A percentile compares a stretch with the other conserved stretches of the same genome.
Conservation (phyloP, 2,888 invertebrate species). For the Tanypteryx hageni region DNA sequence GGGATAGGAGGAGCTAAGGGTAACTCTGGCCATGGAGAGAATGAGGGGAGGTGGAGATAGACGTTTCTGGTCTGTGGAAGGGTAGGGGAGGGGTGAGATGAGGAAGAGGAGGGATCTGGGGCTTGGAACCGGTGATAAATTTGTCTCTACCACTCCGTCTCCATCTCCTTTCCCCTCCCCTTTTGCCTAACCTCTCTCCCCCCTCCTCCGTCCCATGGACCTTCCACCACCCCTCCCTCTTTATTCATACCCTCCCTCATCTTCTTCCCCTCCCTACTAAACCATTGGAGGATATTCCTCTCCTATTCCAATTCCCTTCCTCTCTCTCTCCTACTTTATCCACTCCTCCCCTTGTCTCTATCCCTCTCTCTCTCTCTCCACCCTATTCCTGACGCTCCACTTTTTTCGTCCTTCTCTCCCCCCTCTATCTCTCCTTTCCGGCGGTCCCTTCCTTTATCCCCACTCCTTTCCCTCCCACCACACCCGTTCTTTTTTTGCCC, state of each 20-base stretch:
- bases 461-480: not conserved
- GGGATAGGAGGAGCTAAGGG: not conserved
- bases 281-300: not conserved
- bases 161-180: conserved; percentile 10
- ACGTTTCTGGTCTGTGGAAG: conserved; percentile 13
- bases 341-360: not conserved
- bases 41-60: not conserved
- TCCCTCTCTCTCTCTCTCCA: not conserved
- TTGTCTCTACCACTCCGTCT: conserved; percentile 50
- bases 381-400: not conserved
- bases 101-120: not conserved
- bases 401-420: not conserved
- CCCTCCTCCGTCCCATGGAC: not conserved
- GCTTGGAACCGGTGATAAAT: conserved; percentile 48
- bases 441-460: not conserved
- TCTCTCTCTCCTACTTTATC: not conserved
- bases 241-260: too few species aligned
- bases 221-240: not conserved
- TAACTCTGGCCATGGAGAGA: not conserved
- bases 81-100: not conserved
- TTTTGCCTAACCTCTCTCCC: not conserved
- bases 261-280: not conserved
- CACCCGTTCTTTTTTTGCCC: not conserved
- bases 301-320: not conserved
- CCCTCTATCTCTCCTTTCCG: not conserved